Evolutionary conservation across 53 echinoderm and acorn worm genomes (phyloP).

Genomic region (Echinarachnius parma): DNA sequence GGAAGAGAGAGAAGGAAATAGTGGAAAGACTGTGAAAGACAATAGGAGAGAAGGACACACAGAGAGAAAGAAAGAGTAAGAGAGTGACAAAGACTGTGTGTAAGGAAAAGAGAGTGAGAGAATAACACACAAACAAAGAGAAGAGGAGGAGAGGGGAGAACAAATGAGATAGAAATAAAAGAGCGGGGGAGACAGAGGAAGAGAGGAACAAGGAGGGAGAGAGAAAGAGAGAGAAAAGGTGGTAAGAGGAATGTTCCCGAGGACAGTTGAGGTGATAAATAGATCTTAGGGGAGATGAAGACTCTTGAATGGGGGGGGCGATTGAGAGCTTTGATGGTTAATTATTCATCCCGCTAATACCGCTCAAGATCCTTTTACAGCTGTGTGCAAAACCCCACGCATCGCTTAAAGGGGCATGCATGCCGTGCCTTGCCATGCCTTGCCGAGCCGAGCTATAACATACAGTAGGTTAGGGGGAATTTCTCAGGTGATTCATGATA

Average conservation of each 20-base stretch:
- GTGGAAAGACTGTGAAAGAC: neutral
- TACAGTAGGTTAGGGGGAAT: too few relatives aligned
- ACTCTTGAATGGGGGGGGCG: slow-evolving; percentile 15
- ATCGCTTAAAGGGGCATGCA: slow-evolving; percentile 41
- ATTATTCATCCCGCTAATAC: slow-evolving; percentile 49
- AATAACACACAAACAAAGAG: neutral
- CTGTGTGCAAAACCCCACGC: slow-evolving; percentile 29
- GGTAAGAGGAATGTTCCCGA: neutral
- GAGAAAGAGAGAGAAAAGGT: neutral
- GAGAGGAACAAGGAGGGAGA: neutral
- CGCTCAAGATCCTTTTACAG: slow-evolving; percentile 34
- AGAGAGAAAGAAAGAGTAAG: neutral
- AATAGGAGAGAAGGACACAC: neutral
- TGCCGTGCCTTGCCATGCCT: too few relatives aligned
- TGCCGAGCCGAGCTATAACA: too few relatives aligned
- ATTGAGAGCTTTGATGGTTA: slow-evolving; percentile 30
- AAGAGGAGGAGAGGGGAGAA: neutral
- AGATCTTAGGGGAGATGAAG: slow-evolving; percentile 15
- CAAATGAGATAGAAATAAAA: neutral
- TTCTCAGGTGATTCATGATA: too few relatives aligned
- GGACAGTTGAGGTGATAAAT: slow-evolving; percentile 23
- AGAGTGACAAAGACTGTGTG: neutral
- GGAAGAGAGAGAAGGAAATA: neutral
- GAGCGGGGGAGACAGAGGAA: neutral
- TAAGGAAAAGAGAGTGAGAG: neutral